phyloP scores from a whole-genome alignment of 2,888 invertebrate species.

The Parnassius smintheus region DNA sequence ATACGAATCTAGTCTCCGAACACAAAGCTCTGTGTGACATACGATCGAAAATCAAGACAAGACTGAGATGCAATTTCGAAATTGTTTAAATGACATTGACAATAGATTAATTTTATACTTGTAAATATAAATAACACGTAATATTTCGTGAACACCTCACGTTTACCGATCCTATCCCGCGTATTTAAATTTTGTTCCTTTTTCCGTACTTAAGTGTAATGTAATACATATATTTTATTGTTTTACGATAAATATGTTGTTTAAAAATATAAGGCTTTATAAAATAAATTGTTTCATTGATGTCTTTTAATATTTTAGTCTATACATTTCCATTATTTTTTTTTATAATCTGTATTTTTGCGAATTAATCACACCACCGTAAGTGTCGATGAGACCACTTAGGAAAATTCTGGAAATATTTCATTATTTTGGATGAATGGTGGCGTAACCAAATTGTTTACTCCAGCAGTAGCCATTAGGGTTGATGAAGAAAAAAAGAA shows the following conservation, averaged over 20 bases:
- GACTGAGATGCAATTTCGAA: slow-evolving; percentile 50
- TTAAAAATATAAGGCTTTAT: slow-evolving; percentile 54
- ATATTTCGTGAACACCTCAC: slow-evolving; percentile 11
- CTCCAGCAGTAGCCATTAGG: too few species aligned
- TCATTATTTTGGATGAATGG: too few species aligned
- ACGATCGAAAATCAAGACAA: slow-evolving; percentile 54
- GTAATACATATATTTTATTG: slow-evolving; percentile 62
- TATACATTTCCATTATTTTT: too few species aligned
- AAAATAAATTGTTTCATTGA: slow-evolving; percentile 33
- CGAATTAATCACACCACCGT: too few species aligned
- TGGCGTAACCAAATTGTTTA: too few species aligned
- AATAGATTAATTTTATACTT: slow-evolving; percentile 42
- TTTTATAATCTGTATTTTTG: too few species aligned
- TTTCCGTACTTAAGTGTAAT: slow-evolving; percentile 63
- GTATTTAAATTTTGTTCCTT: slow-evolving; percentile 58
- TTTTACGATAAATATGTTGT: slow-evolving; percentile 67
- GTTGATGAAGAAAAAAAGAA: too few species aligned
- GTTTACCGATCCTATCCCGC: slow-evolving; percentile 30
- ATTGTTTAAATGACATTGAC: slow-evolving; percentile 42
- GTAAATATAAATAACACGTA: slow-evolving; percentile 35
- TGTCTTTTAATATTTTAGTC: slow-evolving; percentile 26
- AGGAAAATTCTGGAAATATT: too few species aligned
- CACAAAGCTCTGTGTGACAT: slow-evolving; percentile 50
- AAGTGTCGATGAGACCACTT: too few species aligned
- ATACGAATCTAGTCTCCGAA: slow-evolving; percentile 66